Conservation (phyloP, 2,113 vertebrate species). For the Scortum barcoo region DNA sequence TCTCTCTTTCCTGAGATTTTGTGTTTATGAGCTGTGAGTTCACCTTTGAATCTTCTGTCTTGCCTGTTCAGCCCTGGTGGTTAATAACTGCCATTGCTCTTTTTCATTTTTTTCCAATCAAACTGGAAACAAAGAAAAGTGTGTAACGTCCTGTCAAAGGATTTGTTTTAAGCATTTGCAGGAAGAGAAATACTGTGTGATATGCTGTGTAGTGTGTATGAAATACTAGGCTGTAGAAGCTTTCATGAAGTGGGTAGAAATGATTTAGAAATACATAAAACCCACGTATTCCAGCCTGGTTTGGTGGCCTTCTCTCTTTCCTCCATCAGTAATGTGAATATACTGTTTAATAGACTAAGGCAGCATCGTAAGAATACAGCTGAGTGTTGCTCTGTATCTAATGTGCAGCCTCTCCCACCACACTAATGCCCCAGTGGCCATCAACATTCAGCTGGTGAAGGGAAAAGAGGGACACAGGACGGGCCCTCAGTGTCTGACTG, state of each 20-base stretch:
- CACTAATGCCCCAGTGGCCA: slow-evolving; percentile 64
- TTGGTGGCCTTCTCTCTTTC: not conserved
- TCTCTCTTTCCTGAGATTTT: not conserved
- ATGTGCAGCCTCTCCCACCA: slow-evolving; percentile 31
- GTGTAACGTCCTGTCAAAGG: not conserved
- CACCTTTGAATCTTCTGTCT: not conserved
- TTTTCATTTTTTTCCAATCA: not conserved
- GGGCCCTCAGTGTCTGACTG: slow-evolving; percentile 64
- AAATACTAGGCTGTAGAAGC: too few relatives aligned
- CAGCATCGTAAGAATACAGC: not conserved
- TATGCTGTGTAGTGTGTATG: not conserved
- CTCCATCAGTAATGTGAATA: not conserved
- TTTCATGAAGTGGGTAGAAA: not conserved
- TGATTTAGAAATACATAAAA: not conserved
- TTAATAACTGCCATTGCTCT: not conserved
- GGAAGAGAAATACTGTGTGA: not conserved
- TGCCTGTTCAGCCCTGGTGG: not conserved
- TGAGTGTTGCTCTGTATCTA: not conserved
- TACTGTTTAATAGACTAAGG: not conserved
- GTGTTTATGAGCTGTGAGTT: not conserved
- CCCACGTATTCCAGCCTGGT: too few relatives aligned
- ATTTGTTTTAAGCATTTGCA: not conserved
- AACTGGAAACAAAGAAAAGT: not conserved
- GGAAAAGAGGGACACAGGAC: slow-evolving; percentile 64
- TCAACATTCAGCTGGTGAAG: slow-evolving; percentile 73